phyloP scores from a whole-genome alignment of 1,140 invertebrate genomes.

The Drosophila paulistorum region DNA sequence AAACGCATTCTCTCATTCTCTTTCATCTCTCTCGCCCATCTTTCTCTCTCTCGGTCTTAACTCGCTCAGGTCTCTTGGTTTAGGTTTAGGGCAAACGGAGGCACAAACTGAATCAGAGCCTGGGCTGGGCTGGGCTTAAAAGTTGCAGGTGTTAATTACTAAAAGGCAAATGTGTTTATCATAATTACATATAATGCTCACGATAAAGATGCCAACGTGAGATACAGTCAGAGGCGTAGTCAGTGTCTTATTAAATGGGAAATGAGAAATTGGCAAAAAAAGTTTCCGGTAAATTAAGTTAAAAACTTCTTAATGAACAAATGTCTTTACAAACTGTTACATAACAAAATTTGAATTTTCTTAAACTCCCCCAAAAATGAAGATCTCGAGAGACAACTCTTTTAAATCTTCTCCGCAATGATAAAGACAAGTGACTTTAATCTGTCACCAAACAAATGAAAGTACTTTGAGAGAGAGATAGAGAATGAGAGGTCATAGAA shows the following conservation, averaged over 20 bases:
- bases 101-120: constrained; percentile 32
- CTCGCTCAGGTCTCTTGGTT: background rate
- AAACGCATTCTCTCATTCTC: constrained; percentile 30
- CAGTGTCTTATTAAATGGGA: background rate
- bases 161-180: constrained; percentile 40
- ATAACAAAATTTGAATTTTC: too few relatives aligned
- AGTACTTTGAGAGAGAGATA: too few relatives aligned
- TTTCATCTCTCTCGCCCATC: constrained; percentile 8
- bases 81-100: background rate
- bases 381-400: too few relatives aligned
- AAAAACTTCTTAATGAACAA: background rate
- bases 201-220: constrained; percentile 10
- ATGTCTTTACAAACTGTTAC: background rate
- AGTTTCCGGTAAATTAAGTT: background rate
- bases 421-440: too few relatives aligned
- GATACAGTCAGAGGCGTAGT: background rate
- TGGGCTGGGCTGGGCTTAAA: constrained; percentile 25
- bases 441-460: too few relatives aligned
- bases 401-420: too few relatives aligned
- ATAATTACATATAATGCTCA: constrained; percentile 26
- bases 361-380: too few relatives aligned
- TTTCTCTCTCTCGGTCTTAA: constrained; percentile 12
- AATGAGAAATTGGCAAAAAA: background rate
- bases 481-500: too few relatives aligned
- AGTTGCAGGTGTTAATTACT: constrained; percentile 58